Base-by-base conservation (phyloP, 2,113 vertebrate species). In the Nyctereutes procyonoides region DNA sequence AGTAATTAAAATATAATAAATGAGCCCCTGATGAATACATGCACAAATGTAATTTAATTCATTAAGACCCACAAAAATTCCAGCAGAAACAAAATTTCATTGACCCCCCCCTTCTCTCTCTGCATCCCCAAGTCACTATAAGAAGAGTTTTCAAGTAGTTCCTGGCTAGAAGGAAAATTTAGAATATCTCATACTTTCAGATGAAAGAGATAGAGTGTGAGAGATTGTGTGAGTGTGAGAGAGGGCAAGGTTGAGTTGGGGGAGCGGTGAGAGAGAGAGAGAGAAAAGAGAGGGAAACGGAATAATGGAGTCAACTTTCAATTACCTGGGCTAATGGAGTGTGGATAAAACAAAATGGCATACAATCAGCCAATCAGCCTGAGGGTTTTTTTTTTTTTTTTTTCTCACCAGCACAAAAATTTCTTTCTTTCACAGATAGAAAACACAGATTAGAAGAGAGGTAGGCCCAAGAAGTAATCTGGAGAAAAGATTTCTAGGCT, bases 401-500 rank as follows among this genome's bases (percentile, higher is more conserved):
- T 43, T 43, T 43, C 17, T 89, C 22, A 85, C 60, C 51, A 81
- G 0, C 26, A 86, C 26, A 76, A 30, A 81, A 8, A 51, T 60
- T 48, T 90, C 32, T 94, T 92, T 63, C 12, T 83, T 63, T 93
- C 24, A 81, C 43, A 69, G 51, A 94, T 10, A 85, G 35, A 60
- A 93, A 91, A 32, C 16, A 80, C n/a, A 73, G 48, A 86, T 83
- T 12, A 67, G 17, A 38, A 43, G 43, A 92, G 56, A 89, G 17
- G 55, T 83, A 32, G 28, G 28, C 51, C 32, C 92, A 16, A 58
- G 90, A 89, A 56, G 22, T 24, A 77, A n/a, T 83, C 24, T 87
- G 55, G 38, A 95, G 62, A 95, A 94, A 94, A 26, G 10, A 74
- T 74, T 92, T 93, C 24, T 97, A 93, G 51, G 53, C 43, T 51